Evolutionary conservation across 2,797 vertebrate species (phyloP).

Genomic region (Cheirogaleus major): DNA sequence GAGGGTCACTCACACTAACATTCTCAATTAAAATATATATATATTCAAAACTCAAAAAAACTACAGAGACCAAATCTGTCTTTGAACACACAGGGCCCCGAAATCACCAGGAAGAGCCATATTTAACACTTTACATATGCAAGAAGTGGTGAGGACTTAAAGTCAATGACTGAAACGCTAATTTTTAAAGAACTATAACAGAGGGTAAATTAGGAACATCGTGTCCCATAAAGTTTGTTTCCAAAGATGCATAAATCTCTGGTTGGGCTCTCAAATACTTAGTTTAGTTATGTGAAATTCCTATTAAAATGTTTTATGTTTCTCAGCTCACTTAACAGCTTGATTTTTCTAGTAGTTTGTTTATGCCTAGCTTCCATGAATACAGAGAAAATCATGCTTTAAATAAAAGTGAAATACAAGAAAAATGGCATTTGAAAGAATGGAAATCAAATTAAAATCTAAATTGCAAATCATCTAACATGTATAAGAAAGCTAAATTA

Average conservation of each 20-base stretch:
- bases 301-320: slow-evolving; percentile 73
- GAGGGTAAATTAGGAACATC: slow-evolving; percentile 54
- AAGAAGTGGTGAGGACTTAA: slow-evolving; percentile 34
- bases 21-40: not conserved
- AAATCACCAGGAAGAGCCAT: slow-evolving; percentile 27
- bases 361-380: slow-evolving; percentile 61
- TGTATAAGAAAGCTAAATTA: slow-evolving; percentile 72
- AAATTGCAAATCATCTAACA: slow-evolving; percentile 76
- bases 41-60: slow-evolving; percentile 22
- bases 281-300: slow-evolving; percentile 74
- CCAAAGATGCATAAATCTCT: slow-evolving; percentile 55
- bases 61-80: not conserved
- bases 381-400: slow-evolving; percentile 63
- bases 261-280: slow-evolving; percentile 60
- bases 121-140: not conserved
- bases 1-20: not conserved
- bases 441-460: slow-evolving; percentile 80
- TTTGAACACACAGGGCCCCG: not conserved
- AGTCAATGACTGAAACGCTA: slow-evolving; percentile 15
- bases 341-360: slow-evolving; percentile 68
- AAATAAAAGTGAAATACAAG: slow-evolving; percentile 79
- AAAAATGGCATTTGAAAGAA: slow-evolving; percentile 77
- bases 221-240: slow-evolving; percentile 63
- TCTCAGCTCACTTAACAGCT: slow-evolving; percentile 65
- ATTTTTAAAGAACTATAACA: slow-evolving; percentile 38